Base-by-base conservation (phyloP, 1,140 invertebrate genomes). In the Caenorhabditis inopinata region DNA sequence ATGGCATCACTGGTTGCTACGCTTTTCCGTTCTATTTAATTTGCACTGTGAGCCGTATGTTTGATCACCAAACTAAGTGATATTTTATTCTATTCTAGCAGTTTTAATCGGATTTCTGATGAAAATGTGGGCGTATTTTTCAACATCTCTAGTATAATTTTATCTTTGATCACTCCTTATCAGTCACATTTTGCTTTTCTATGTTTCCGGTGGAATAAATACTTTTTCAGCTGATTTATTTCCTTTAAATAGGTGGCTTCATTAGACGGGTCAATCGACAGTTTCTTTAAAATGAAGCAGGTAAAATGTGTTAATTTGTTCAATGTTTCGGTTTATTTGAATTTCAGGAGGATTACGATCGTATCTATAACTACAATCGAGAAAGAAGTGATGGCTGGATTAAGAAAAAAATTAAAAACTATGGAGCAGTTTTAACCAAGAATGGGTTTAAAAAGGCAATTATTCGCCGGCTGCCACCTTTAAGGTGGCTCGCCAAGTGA, bases 61-160 rank as follows among this genome's bases (percentile, higher is more conserved):
- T n/a, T n/a, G n/a, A n/a, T n/a, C n/a, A n/a, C n/a, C n/a, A n/a
- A n/a, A n/a, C n/a, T n/a, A n/a, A n/a, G n/a, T n/a, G n/a, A n/a
- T n/a, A n/a, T n/a, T 29, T 68, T 68, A 68, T 68, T 32, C 35
- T 6, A 38, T 68, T 38, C 38, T 3, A 38, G 3, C 32, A 29
- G 32, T 38, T 68, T 68, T 12, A 21, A n/a, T 2, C 5, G 2
- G 21, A 25, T 68, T 68, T 68, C 58, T 68, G 58, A 68, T 68
- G 58, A 68, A 68, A 68, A 29, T 38, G 58, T 38, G 58, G 58
- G 58, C 12, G 58, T 68, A 68, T 68, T 68, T 68, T 68, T 18
- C 58, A 68, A 29, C 29, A 68, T 23, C 32, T 68, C 25, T 18
- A 21, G 12, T n/a, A 42, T 9, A 68, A 42, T 35, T 18, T n/a